These are phyloP conservation scores for Troglohyphantes excavatus DNA, from an alignment of 2,888 invertebrate genomes.

Conservation along the genomic window DNA sequence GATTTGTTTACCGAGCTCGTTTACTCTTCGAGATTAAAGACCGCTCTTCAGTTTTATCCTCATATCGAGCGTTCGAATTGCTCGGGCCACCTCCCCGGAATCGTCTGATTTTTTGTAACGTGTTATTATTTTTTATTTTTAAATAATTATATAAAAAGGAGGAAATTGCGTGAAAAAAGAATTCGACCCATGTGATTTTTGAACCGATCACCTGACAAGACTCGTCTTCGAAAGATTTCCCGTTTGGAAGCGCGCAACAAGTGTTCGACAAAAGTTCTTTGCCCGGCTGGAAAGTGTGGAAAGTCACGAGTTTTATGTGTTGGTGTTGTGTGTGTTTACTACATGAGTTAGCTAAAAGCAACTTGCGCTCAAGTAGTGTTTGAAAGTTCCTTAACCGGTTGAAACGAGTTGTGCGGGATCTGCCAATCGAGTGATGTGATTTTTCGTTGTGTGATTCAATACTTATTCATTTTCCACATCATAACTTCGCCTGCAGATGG, in stretches of 20 bases:
- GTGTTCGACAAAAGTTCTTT: slow-evolving; percentile 31
- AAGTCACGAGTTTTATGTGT: no score
- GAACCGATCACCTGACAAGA: slow-evolving; percentile 8
- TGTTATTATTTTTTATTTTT: neutral
- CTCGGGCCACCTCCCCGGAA: neutral
- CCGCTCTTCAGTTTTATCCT: neutral
- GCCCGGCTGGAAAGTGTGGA: neutral
- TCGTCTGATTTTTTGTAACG: neutral
- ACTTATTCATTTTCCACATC: no score
- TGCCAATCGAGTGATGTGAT: no score
- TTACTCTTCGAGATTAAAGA: slow-evolving; percentile 14
- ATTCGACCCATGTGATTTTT: slow-evolving; percentile 13
- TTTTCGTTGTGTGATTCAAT: no score
- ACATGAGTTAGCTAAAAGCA: no score
- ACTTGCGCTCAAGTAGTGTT: no score
- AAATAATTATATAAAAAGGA: neutral
- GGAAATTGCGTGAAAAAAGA: neutral
- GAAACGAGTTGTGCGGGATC: no score
- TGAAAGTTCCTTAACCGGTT: no score
- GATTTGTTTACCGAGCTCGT: slow-evolving; percentile 29
- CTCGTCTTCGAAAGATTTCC: neutral
- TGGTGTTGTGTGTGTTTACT: no score
- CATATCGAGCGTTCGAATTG: neutral
- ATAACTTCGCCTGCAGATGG: no score
- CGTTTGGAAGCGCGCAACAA: slow-evolving; percentile 22